A percentile compares a stretch with the other conserved stretches of the same genome.
These are phyloP conservation scores for Porphyrio hochstetteri DNA, from an alignment of 2,113 vertebrate species.

Conservation along the genomic window DNA sequence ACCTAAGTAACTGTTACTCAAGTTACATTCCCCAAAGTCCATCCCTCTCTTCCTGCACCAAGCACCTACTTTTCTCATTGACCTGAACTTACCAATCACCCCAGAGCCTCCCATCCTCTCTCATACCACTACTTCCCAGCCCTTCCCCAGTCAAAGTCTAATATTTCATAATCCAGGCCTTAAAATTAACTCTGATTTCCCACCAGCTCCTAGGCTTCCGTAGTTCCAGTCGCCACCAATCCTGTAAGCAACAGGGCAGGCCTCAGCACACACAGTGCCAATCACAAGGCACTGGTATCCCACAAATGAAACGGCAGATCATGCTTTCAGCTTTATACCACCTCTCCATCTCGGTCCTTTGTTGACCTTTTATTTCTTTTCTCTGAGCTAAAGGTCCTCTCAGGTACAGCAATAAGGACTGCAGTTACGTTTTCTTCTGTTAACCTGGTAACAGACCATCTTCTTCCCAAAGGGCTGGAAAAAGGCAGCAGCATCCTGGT, in stretches of 20 bases:
- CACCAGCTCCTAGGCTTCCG: neutral
- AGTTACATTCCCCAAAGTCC: neutral
- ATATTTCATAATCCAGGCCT: neutral
- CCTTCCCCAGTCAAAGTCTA: neutral
- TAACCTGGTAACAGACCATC: neutral
- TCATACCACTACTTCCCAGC: neutral
- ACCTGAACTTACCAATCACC: rapidly evolving
- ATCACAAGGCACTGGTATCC: neutral
- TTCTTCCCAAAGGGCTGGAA: neutral
- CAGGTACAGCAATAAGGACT: neutral
- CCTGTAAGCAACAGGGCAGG: neutral
- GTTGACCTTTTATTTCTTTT: neutral
- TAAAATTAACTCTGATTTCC: neutral
- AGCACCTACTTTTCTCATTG: neutral
- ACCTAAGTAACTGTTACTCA: too few relatives aligned
- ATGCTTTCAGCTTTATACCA: neutral
- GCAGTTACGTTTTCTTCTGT: neutral
- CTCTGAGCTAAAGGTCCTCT: neutral
- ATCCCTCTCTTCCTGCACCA: neutral
- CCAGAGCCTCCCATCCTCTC: neutral
- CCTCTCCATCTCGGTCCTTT: neutral
- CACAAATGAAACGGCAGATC: neutral
- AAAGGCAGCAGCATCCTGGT: neutral
- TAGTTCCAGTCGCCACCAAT: neutral
- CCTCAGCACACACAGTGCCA: neutral